Evolutionary conservation across 2,888 invertebrate species (phyloP).

Genomic region (Clostera curtula): DNA sequence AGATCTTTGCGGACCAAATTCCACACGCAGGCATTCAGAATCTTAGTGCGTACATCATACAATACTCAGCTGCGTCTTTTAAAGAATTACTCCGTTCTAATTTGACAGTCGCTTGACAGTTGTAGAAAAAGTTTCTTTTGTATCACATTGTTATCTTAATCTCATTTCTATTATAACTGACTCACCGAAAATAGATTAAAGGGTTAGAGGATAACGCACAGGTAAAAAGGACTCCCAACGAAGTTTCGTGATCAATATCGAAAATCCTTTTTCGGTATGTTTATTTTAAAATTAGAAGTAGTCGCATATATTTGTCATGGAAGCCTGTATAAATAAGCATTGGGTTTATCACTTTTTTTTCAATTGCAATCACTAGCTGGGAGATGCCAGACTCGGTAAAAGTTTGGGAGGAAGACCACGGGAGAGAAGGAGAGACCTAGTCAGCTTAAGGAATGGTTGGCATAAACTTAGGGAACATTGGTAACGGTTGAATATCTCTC

Average conservation of each 20-base stretch:
- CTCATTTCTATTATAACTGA: constrained; percentile 25
- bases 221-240: constrained; percentile 46
- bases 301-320: not conserved
- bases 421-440: no score
- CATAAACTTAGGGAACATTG: no score
- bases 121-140: constrained; percentile 31
- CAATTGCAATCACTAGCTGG: no score
- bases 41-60: constrained; percentile 22
- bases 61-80: constrained; percentile 51
- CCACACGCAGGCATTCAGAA: no score
- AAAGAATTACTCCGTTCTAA: constrained; percentile 53
- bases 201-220: constrained; percentile 40
- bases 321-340: not conserved
- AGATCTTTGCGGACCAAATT: no score
- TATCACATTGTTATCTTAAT: constrained; percentile 45
- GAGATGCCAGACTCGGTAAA: no score
- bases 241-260: constrained; percentile 12
- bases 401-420: no score
- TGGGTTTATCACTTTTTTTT: no score
- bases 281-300: not conserved
- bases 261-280: not conserved
- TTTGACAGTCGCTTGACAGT: constrained; percentile 62
- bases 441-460: no score
- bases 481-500: no score
- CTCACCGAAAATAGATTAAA: constrained; percentile 40